Evolutionary conservation across 2,113 vertebrate species (phyloP).

Genomic region (mouse (Mus musculus)): DNA sequence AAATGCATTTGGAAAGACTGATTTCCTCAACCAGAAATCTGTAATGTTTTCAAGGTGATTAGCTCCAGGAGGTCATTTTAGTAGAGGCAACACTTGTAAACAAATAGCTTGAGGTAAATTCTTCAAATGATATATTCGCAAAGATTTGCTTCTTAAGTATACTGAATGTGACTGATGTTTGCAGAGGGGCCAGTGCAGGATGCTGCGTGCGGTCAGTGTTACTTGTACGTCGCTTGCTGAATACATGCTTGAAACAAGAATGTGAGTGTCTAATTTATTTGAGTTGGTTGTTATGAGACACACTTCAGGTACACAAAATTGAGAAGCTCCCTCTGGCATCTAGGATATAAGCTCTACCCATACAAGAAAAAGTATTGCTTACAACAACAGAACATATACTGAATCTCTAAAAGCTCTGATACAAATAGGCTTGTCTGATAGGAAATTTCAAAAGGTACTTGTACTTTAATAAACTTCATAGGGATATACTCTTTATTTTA

Average conservation of each 20-base stretch:
- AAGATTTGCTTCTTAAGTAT: slow-evolving; percentile 31
- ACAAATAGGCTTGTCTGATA: neutral
- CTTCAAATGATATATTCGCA: slow-evolving; percentile 43
- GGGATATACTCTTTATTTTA: neutral
- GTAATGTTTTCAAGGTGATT: slow-evolving; percentile 40
- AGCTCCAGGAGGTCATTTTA: slow-evolving; percentile 52
- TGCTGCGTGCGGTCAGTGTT: neutral
- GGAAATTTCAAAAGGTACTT: no score
- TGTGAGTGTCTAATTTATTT: slow-evolving; percentile 19
- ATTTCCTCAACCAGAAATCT: slow-evolving; percentile 47
- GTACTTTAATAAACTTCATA: neutral
- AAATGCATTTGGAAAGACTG: slow-evolving; percentile 10
- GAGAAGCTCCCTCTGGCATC: neutral
- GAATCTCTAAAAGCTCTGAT: neutral
- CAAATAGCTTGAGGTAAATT: slow-evolving; percentile 36
- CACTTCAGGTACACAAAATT: slow-evolving; percentile 18
- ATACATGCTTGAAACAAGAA: neutral
- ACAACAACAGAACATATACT: neutral
- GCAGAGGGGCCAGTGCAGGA: neutral
- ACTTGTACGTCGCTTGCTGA: neutral
- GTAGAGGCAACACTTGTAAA: neutral
- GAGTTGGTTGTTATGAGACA: neutral
- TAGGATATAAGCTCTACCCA: neutral
- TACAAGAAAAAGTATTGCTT: neutral
- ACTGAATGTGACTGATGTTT: slow-evolving; percentile 4